Evolutionary conservation across 2,113 vertebrate species (phyloP), one percentile per base, ranked within the genome.

Genomic region (Bambusicola thoracicus): DNA sequence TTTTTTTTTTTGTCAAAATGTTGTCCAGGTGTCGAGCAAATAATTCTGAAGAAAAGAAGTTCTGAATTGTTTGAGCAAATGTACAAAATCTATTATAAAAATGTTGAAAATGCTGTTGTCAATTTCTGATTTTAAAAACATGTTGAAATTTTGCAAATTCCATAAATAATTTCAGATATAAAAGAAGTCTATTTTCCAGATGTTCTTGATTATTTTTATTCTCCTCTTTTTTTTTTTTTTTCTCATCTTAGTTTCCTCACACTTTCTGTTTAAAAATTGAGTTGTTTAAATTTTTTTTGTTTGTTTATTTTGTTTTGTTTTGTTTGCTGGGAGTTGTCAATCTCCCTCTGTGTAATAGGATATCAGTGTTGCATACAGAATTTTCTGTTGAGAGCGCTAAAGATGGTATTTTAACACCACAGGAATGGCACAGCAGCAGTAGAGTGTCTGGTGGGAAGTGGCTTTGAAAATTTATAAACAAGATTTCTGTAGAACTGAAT

Each of bases 241-340:
- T 15, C 1, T 58, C 65, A 3, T 83, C 4, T 4, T 66, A 43
- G 4, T 76, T 66, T 72, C 12, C 5, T 73, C 21, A 36, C 1
- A 6, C 27, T 87, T 78, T 53, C 5, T 1, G 25, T 40, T 63
- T 66, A 15, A 1, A 73, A 76, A 18, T 13, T 19, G 27, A 81
- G 8, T 6, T 9, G n/a, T n/a, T n/a, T n/a, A n/a, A n/a, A n/a
- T n/a, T n/a, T n/a, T n/a, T n/a, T n/a, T n/a, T n/a, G n/a, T n/a
- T n/a, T n/a, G n/a, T n/a, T 18, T 17, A 0, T 8, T 43, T 62
- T 61, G 0, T 8, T 43, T 62, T 61, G 0, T 8, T 49, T 68
- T 61, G 63, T 46, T 41, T 36, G 1, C 15, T 89, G 30, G 6
- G 11, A 30, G 4, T 21, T 76, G 2, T 74, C 11, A 4, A 10